Evolutionary conservation across 2,113 vertebrate species (phyloP).

Genomic region (Thalassarche chlororhynchos): DNA sequence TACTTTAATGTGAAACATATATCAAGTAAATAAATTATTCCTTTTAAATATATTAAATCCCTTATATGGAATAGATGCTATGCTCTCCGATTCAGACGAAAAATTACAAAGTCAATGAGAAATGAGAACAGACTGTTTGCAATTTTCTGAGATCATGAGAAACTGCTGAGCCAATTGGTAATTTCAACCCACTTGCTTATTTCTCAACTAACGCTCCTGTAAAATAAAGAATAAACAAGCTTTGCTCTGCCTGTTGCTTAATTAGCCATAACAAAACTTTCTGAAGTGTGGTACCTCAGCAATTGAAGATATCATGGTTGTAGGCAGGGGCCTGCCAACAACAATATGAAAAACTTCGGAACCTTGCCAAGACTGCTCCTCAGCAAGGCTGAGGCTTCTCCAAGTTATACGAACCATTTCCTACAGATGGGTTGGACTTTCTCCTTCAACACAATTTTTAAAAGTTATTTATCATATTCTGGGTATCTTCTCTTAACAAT

Average conservation of each 20-base stretch:
- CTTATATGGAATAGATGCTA: slow-evolving; percentile 15
- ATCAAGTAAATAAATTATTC: slow-evolving; percentile 58
- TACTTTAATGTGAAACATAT: slow-evolving; percentile 42
- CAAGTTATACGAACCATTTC: slow-evolving; percentile 41
- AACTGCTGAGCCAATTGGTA: slow-evolving; percentile 41
- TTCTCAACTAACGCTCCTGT: slow-evolving; percentile 49
- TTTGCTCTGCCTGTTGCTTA: slow-evolving; percentile 44
- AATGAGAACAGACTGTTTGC: slow-evolving; percentile 20
- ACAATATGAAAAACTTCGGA: slow-evolving; percentile 25
- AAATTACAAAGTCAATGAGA: slow-evolving; percentile 10
- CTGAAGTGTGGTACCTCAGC: slow-evolving; percentile 22
- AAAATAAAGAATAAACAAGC: slow-evolving; percentile 51
- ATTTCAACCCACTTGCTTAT: slow-evolving; percentile 41
- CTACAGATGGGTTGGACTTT: neutral
- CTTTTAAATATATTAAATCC: slow-evolving; percentile 40
- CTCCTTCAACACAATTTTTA: neutral
- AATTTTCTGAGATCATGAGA: slow-evolving; percentile 49
- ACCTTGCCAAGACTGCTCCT: slow-evolving; percentile 33
- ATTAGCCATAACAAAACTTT: slow-evolving; percentile 59
- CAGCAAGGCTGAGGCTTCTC: slow-evolving; percentile 40
- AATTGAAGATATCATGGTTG: slow-evolving; percentile 19
- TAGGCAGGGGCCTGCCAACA: slow-evolving; percentile 11
- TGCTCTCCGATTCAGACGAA: slow-evolving; percentile 5
- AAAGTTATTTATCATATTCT: neutral
- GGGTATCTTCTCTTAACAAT: neutral